Evolutionary conservation across 1,140 invertebrate genomes (phyloP).

Genomic region (Lordiphosa clarofinis): DNA sequence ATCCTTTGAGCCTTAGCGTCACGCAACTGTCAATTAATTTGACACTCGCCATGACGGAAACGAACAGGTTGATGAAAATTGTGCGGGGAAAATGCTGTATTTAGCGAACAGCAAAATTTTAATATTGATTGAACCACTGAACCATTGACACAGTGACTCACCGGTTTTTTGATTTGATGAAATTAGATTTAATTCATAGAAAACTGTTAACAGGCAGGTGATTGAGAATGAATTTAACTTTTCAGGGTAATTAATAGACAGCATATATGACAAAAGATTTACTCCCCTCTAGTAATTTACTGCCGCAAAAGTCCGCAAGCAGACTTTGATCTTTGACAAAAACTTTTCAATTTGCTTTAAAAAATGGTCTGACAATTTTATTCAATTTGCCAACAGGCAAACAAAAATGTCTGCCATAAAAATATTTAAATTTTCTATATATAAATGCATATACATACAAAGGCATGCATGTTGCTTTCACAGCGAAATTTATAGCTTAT

Average conservation of each 20-base stretch:
- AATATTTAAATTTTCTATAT: slow-evolving; percentile 33
- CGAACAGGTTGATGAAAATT: too few relatives aligned
- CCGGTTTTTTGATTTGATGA: too few relatives aligned
- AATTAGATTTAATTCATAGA: background rate
- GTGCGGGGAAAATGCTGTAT: too few relatives aligned
- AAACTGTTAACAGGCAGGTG: too few relatives aligned
- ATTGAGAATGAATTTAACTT: too few relatives aligned
- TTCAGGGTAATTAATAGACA: background rate
- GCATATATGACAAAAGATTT: too few relatives aligned
- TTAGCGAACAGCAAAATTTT: too few relatives aligned
- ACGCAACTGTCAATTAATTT: slow-evolving; percentile 13
- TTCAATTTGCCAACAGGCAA: slow-evolving; percentile 32
- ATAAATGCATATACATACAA: slow-evolving; percentile 16
- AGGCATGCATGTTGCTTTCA: slow-evolving; percentile 43
- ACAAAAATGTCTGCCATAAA: slow-evolving; percentile 30
- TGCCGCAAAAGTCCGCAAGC: too few relatives aligned
- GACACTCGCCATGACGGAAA: too few relatives aligned
- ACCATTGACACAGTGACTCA: too few relatives aligned
- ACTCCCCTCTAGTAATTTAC: too few relatives aligned
- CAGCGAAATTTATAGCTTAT: slow-evolving; percentile 67
- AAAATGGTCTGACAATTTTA: slow-evolving; percentile 32
- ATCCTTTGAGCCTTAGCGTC: slow-evolving; percentile 12
- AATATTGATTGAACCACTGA: too few relatives aligned
- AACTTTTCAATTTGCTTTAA: slow-evolving; percentile 3
- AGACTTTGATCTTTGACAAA: background rate